These are phyloP conservation scores for Novumbra hubbsi DNA, from an alignment of 2,797 vertebrate species.

Conservation along the genomic window DNA sequence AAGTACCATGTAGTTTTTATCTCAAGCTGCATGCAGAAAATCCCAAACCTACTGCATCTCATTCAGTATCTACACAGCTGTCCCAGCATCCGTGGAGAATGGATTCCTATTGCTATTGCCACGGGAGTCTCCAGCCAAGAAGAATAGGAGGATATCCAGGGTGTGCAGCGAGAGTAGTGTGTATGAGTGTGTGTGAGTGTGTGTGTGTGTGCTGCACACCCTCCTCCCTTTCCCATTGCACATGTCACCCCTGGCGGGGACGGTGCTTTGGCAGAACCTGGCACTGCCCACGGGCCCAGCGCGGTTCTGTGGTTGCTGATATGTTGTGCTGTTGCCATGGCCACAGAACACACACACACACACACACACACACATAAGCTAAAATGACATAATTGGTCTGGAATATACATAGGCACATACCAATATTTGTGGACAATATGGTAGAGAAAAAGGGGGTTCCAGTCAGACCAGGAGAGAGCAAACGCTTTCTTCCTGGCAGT, in stretches of 20 bases:
- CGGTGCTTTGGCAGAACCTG: constrained; percentile 75
- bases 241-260: constrained; percentile 80
- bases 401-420: constrained; percentile 69
- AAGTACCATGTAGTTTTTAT: constrained; percentile 72
- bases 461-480: constrained; percentile 30
- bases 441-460: constrained; percentile 12
- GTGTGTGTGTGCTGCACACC: constrained; percentile 35
- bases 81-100: constrained; percentile 80
- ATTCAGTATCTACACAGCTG: constrained; percentile 78
- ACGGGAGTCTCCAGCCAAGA: constrained; percentile 77
- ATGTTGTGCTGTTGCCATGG: constrained; percentile 80
- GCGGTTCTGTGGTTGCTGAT: constrained; percentile 72
- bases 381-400: constrained; percentile 80
- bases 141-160: constrained; percentile 82
- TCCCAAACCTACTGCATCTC: constrained; percentile 68
- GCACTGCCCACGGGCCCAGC: constrained; percentile 65
- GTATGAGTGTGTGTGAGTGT: constrained; percentile 21
- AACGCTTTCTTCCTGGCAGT: constrained; percentile 30
- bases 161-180: constrained; percentile 48
- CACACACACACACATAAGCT: constrained; percentile 55
- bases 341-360: constrained; percentile 53
- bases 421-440: constrained; percentile 61
- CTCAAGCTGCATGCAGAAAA: constrained; percentile 65
- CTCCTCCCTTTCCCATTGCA: constrained; percentile 68
- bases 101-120: constrained; percentile 77